A percentile compares a stretch with the other conserved stretches of the same genome.
Conservation (phyloP, 2,797 vertebrate genomes). For the Labroides dimidiatus region DNA sequence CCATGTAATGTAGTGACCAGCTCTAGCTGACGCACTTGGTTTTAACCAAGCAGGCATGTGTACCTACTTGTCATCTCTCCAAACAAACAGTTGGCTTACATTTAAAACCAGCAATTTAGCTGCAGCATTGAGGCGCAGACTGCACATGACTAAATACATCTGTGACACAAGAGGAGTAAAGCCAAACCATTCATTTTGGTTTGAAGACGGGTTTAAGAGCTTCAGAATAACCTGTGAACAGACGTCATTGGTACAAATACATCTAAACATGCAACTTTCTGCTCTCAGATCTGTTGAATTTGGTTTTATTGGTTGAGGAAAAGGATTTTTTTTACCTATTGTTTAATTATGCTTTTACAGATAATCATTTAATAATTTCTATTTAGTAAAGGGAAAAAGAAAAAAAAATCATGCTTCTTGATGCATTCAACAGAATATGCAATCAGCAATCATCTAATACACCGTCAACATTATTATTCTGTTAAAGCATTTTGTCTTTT, state of each 20-base stretch:
- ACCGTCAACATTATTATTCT: no score
- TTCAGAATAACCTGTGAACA: not conserved
- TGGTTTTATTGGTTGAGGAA: not conserved
- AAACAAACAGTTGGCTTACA: slow-evolving; percentile 38
- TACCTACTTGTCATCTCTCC: slow-evolving; percentile 30
- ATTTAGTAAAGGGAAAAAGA: no score
- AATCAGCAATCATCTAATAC: no score
- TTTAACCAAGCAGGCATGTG: slow-evolving; percentile 32
- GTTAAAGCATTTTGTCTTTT: no score
- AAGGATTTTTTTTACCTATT: no score
- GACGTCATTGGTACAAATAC: not conserved
- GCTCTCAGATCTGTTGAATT: not conserved
- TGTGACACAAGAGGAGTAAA: slow-evolving; percentile 36
- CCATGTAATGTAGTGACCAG: slow-evolving; percentile 1
- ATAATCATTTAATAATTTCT: no score
- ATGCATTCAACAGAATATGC: no score
- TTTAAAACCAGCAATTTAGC: slow-evolving; percentile 57
- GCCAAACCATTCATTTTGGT: slow-evolving; percentile 39
- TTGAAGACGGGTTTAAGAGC: slow-evolving; percentile 14
- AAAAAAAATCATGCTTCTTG: no score
- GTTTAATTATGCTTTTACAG: no score
- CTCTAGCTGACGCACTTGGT: slow-evolving; percentile 32
- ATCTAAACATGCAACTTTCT: not conserved
- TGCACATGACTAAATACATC: slow-evolving; percentile 8
- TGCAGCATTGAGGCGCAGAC: slow-evolving; percentile 16